Percentiles rank a stretch among this genome's conserved stretches.
phyloP scores from a whole-genome alignment of 2,888 invertebrate species.

The Eilema caniola region DNA sequence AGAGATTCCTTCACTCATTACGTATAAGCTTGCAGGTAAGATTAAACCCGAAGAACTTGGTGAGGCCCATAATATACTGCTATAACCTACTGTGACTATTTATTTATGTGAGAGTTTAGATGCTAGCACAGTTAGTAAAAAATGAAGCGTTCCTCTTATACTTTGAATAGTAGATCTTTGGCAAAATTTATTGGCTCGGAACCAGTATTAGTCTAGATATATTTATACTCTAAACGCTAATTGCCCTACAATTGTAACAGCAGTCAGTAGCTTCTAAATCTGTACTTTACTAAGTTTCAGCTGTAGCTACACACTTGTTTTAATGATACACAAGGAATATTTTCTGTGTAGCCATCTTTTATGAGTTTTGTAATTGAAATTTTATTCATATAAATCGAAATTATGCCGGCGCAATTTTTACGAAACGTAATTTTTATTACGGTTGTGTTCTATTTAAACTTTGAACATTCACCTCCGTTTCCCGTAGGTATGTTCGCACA shows the following conservation, averaged over 20 bases:
- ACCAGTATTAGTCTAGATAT: constrained; percentile 58
- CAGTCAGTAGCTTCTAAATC: constrained; percentile 61
- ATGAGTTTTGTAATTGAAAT: too few relatives aligned
- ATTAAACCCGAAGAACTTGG: too few relatives aligned
- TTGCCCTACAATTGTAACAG: constrained; percentile 65
- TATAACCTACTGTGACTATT: too few relatives aligned
- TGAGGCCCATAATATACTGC: too few relatives aligned
- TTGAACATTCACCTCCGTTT: constrained; percentile 57
- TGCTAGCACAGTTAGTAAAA: not conserved
- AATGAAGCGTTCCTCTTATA: not conserved
- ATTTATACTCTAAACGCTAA: constrained; percentile 67
- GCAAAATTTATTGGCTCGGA: constrained; percentile 9
- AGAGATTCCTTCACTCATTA: too few relatives aligned
- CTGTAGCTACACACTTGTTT: constrained; percentile 36
- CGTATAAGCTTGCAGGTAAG: too few relatives aligned
- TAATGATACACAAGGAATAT: constrained; percentile 47
- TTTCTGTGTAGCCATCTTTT: constrained; percentile 58
- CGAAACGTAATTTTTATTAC: constrained; percentile 63
- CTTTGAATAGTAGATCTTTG: not conserved
- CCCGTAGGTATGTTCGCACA: not conserved
- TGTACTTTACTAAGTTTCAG: constrained; percentile 65
- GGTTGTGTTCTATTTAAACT: constrained; percentile 60
- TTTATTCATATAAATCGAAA: constrained; percentile 56
- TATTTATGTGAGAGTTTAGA: not conserved
- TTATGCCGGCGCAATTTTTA: constrained; percentile 63